Base-by-base conservation (phyloP, 2,797 vertebrate species). In the Hydrocynus forskahlii region DNA sequence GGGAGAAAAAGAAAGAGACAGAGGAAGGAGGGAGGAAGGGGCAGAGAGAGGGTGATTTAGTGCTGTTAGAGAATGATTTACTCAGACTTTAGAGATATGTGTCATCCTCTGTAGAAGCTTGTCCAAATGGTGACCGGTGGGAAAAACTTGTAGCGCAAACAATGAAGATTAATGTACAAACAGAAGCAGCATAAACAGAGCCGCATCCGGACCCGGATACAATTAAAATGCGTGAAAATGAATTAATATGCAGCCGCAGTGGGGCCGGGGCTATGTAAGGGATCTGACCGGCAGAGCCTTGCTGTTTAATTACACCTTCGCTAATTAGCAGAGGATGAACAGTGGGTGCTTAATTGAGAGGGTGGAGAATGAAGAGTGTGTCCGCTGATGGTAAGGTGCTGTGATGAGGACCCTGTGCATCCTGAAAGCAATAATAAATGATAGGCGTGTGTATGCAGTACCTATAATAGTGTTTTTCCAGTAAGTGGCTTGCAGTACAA, bases 111-210 rank as follows among this genome's bases (percentile, higher is more conserved):
- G 38, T 25, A 48, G 54, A 62, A 38, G 19, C 14, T 19, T 45
- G 48, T 73, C 59, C 29, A 76, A 43, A 76, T 21, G 55, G 55
- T 23, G n/a, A 67, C 66, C 80, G 48, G 23, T 59, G 52, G 59
- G 62, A 16, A 16, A 59, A 82, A 81, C 67, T 60, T 38, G 40
- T 59, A 2, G 76, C 57, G 81, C 40, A 68, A 82, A 78, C 76
- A 68, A 67, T 74, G 62, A 78, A 74, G 81, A 78, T 78, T 82
- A 68, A 82, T 74, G 81, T 19, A 60, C 76, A 84, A 69, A 81
- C 83, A 79, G 21, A 4, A 10, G 45, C 75, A 67, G 76, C 35
- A 48, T 63, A 70, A 62, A 62, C 70, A 78, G 57, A 75, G 55
- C 25, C 1, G 70, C 68, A 5, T 19, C 57, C 45, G 6, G 21